Evolutionary conservation across 2,113 vertebrate genomes (phyloP), one percentile per base, ranked within the genome.

Genomic region (Pseudorhombus dupliciocellatus): DNA sequence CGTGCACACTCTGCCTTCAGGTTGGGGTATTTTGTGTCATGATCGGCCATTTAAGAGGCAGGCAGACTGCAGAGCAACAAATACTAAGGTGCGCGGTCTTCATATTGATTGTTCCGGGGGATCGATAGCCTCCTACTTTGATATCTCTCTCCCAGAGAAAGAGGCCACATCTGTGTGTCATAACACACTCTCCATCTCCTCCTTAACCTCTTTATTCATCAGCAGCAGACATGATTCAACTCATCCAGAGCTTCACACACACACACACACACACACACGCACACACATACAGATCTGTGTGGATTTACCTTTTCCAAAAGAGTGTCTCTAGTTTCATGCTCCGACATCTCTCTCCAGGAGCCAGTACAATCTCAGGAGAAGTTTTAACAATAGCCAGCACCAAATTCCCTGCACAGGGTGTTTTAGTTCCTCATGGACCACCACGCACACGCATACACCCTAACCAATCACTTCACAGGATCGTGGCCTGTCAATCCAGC

Each of bases 41-140:
- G 54, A 79, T 82, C 79, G 70, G 48, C 81, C 54, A 53, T 85
- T 80, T 75, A 66, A 84, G 84, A 89, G 85, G 74, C 88, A 89
- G 82, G 75, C 67, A 66, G 69, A 77, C 82, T 54, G 80, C 85
- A 76, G 78, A 89, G 88, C 86, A 89, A 83, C 89, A 86, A 86
- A 92, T 81, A 81, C 84, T 77, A 80, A 81, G 87, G 87, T 86
- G 90, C 84, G 84, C 84, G 83, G 86, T 88, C 76, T 71, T 79
- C 28, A 14, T 83, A 93, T 92, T 63, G 91, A 92, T 91, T 31
- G 52, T 46, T 83, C 76, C 37, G 24, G 4, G 54, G 42, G 82
- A 92, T 93, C 89, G 75, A 92, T 92, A 85, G 80, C 25, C 20
- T 73, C 80, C 83, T 86, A 66, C 88, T 90, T 88, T 92, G 90